These are phyloP conservation scores for Atethmia centrago DNA, from an alignment of 2,888 invertebrate genomes.

Conservation along the genomic window DNA sequence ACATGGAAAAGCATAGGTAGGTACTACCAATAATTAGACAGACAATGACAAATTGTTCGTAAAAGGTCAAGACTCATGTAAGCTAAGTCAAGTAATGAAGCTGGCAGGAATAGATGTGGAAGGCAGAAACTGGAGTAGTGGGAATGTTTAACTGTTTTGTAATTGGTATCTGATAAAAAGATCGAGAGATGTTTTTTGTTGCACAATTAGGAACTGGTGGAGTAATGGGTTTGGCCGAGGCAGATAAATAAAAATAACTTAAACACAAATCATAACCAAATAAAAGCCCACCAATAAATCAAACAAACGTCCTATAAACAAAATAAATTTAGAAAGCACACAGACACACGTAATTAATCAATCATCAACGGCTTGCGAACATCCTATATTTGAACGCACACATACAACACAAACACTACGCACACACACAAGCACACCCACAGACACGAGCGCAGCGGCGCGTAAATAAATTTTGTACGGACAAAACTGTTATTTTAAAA, in stretches of 20 bases:
- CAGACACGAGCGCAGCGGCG: conserved; percentile 77
- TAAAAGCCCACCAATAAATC: conserved; percentile 21
- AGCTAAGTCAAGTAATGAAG: too few species aligned
- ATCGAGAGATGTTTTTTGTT: not conserved
- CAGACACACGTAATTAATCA: conserved; percentile 80
- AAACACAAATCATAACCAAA: not conserved
- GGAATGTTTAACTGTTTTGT: not conserved
- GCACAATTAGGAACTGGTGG: too few species aligned
- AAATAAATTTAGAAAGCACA: conserved; percentile 79
- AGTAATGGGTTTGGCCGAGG: not conserved
- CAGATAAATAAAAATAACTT: not conserved
- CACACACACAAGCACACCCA: conserved; percentile 44
- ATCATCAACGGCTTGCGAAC: conserved; percentile 79
- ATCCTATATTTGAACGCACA: conserved; percentile 80
- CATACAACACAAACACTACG: conserved; percentile 35
- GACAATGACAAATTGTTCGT: too few species aligned
- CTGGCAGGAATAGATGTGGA: too few species aligned
- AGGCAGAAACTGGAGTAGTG: not conserved
- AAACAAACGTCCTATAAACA: conserved; percentile 70
- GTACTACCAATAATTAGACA: too few species aligned
- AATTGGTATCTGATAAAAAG: not conserved
- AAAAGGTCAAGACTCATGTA: too few species aligned
- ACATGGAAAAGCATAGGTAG: too few species aligned
- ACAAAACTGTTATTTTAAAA: conserved; percentile 91
- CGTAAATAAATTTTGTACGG: conserved; percentile 89